phyloP scores from a whole-genome alignment of 2,888 invertebrate genomes.

The Euzetes globulus region DNA sequence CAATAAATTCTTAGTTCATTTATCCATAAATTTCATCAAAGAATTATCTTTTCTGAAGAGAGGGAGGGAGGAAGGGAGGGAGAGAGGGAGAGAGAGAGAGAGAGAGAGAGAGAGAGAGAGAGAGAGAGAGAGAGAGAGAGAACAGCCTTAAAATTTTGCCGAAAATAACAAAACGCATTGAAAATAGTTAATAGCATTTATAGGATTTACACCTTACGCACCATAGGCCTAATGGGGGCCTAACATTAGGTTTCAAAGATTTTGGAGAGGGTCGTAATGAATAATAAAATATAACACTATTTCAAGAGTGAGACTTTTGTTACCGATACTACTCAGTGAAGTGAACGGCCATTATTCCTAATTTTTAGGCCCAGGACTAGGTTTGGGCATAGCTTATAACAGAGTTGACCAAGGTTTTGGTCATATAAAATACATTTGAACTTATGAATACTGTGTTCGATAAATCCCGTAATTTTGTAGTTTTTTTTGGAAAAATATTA shows the following conservation, averaged over 20 bases:
- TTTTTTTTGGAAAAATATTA: no score
- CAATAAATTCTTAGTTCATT: background rate
- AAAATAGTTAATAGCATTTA: background rate
- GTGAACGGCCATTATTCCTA: background rate
- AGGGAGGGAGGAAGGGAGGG: background rate
- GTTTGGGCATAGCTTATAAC: constrained; percentile 4
- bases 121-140: constrained; percentile 7
- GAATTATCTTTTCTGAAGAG: background rate
- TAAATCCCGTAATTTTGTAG: no score
- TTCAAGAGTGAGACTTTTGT: constrained; percentile 17
- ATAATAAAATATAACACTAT: constrained; percentile 26
- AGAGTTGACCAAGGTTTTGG: background rate
- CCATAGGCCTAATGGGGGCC: constrained; percentile 24
- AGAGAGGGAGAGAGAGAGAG: constrained; percentile 8
- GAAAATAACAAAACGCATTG: constrained; percentile 7
- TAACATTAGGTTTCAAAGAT: constrained; percentile 1
- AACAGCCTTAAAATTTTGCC: background rate
- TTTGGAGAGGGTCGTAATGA: background rate
- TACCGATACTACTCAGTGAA: constrained; percentile 15
- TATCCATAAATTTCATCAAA: background rate
- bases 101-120: constrained; percentile 7
- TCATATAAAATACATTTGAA: no score
- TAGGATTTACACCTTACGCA: constrained; percentile 24
- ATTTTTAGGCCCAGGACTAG: background rate
- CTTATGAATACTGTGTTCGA: no score